A percentile compares a stretch with the other conserved stretches of the same genome.
These are phyloP conservation scores for Calliopum simillimum DNA, from an alignment of 2,888 invertebrate genomes.

Conservation along the genomic window DNA sequence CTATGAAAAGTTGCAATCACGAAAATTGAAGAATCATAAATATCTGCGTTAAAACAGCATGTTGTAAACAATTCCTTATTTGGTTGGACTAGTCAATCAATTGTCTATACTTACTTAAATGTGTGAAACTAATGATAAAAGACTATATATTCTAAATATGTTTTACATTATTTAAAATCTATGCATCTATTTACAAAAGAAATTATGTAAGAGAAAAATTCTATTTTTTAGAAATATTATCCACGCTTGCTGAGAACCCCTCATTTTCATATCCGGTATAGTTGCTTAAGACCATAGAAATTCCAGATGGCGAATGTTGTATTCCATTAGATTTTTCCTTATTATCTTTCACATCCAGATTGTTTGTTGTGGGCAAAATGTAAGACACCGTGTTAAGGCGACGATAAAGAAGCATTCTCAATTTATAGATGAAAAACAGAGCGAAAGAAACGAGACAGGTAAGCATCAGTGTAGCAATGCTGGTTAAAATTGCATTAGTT, in stretches of 20 bases:
- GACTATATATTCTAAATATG: no score
- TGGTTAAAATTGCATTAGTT: slow-evolving; percentile 59
- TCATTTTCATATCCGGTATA: slow-evolving; percentile 61
- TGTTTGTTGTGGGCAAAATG: slow-evolving; percentile 55
- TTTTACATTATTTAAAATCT: no score
- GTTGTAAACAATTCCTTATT: no score
- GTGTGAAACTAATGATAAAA: no score
- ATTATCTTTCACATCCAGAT: slow-evolving; percentile 29
- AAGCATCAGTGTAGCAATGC: slow-evolving; percentile 58
- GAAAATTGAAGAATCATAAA: no score
- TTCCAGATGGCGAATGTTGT: slow-evolving; percentile 60
- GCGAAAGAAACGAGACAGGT: slow-evolving; percentile 59
- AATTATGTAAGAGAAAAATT: no score
- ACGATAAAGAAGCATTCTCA: slow-evolving; percentile 58
- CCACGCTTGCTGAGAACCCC: slow-evolving; percentile 53
- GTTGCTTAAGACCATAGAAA: slow-evolving; percentile 65
- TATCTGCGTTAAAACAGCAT: no score
- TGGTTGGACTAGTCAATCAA: no score
- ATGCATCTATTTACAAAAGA: no score
- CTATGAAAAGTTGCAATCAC: no score
- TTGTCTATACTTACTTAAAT: no score
- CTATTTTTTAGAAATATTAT: slow-evolving; percentile 43
- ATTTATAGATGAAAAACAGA: slow-evolving; percentile 62
- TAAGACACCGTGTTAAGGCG: slow-evolving; percentile 53
- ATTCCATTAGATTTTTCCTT: slow-evolving; percentile 48